Base-by-base conservation (phyloP, 2,888 invertebrate genomes). In the Drosophila aldrichi region DNA sequence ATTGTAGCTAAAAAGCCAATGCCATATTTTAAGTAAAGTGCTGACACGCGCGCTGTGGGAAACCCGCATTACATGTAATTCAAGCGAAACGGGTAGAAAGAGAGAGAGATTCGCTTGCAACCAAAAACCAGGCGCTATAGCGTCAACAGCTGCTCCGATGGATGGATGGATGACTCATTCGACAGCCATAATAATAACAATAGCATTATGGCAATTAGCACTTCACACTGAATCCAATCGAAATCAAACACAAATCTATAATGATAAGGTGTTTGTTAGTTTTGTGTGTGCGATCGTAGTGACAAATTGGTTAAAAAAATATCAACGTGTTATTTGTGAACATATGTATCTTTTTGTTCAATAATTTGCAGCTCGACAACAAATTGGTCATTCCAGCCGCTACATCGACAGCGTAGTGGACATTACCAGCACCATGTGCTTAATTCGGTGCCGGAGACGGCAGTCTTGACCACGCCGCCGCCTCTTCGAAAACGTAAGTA, bases 311-410 rank as follows among this genome's bases (percentile, higher is more conserved):
- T 71, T 66, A 52, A 55, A 25, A 69, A 67, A 68, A 68, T 68
- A 77, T 64, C 49, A 79, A 71, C 58, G 58, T 63, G 69, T 59
- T 68, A 57, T 67, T 67, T 58, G 59, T 57, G 36, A 65, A 38
- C 18, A 48, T 32, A 8, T 44, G 12, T 34, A 8, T 44, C 18
- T 34, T 49, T 69, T 65, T 29, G 32, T 49, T n/a, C 44, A 48
- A 38, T 55, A 48, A 67, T 75, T 84, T 74, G 52, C 78, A 86
- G 89, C 66, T 56, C 89, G 51, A 81, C 79, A 65, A 78, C 81
- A 48, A 91, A 92, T 81, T 92, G 91, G 92, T 88, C 88, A 34
- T 91, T 91, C 69, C 82, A 75, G 69, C 89, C 89, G 40, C 68
- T 90, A 29, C 83, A 81, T 43, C 83, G 90, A 8, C 88, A 90